Conservation (phyloP, 1,140 invertebrate species). For the Aphis craccivora region DNA sequence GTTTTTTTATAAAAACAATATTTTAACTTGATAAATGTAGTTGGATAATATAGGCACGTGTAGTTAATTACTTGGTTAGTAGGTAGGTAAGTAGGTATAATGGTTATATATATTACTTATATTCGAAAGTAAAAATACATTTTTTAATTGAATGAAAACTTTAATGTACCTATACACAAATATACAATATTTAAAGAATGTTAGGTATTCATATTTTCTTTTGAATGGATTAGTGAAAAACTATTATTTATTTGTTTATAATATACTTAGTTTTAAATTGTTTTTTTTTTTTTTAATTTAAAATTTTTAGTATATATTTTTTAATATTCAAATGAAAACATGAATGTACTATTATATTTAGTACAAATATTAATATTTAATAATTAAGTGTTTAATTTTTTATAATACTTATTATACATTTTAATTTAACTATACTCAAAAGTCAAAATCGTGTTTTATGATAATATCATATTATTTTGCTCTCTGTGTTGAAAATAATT, state of each 20-base stretch:
- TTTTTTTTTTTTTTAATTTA: background rate
- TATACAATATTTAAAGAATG: background rate
- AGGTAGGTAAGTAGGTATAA: background rate
- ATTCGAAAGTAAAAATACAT: background rate
- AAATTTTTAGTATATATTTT: background rate
- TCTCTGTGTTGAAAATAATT: background rate
- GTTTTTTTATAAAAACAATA: background rate
- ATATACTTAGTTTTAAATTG: background rate
- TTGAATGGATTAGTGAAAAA: background rate
- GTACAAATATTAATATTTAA: background rate
- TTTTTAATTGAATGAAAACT: background rate
- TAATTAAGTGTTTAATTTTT: background rate
- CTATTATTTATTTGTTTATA: background rate
- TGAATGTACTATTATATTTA: background rate
- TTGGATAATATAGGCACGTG: too few species aligned
- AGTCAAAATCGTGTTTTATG: background rate
- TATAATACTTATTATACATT: background rate
- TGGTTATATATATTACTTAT: too few species aligned
- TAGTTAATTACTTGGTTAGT: background rate
- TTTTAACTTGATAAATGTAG: background rate
- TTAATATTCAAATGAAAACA: background rate
- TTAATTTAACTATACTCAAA: slow-evolving; percentile 8
- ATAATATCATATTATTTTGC: background rate
- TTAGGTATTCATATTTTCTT: background rate
- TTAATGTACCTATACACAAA: background rate